These are phyloP conservation scores for Anas bernieri DNA, from an alignment of 2,797 vertebrate genomes.

Conservation along the genomic window DNA sequence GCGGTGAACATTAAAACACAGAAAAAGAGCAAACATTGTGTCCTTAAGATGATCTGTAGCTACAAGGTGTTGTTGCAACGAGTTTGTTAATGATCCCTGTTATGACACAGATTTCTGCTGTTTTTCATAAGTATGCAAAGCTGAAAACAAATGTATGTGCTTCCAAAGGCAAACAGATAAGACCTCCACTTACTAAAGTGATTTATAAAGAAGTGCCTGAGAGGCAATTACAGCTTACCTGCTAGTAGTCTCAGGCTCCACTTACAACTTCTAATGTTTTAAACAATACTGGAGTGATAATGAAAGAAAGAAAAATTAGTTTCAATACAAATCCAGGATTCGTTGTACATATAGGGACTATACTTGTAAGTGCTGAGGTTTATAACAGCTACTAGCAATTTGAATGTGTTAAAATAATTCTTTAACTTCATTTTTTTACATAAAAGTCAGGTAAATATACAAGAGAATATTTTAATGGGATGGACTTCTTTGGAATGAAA, in stretches of 20 bases:
- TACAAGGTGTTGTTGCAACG: neutral
- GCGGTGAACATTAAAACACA: fast-evolving
- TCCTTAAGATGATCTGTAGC: neutral
- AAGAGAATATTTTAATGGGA: neutral
- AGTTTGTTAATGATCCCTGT: neutral
- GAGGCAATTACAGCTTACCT: neutral
- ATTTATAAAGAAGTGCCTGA: neutral
- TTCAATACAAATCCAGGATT: neutral
- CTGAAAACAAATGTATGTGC: neutral
- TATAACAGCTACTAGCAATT: neutral
- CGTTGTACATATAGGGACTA: neutral
- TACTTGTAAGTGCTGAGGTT: neutral
- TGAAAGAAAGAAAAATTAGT: neutral
- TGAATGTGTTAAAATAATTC: neutral
- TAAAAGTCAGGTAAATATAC: neutral
- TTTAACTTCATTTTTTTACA: neutral
- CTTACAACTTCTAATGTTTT: neutral
- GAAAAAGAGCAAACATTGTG: neutral
- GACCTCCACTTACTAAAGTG: neutral
- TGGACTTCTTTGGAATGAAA: neutral
- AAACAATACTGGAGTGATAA: neutral
- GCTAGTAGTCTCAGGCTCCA: neutral
- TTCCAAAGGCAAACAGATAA: neutral
- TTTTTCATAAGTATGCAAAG: neutral
- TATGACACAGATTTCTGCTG: neutral